A percentile compares a stretch with the other conserved stretches of the same genome.
These are phyloP conservation scores for Himalopsyche tibetana DNA, from an alignment of 2,888 invertebrate species.

Conservation along the genomic window DNA sequence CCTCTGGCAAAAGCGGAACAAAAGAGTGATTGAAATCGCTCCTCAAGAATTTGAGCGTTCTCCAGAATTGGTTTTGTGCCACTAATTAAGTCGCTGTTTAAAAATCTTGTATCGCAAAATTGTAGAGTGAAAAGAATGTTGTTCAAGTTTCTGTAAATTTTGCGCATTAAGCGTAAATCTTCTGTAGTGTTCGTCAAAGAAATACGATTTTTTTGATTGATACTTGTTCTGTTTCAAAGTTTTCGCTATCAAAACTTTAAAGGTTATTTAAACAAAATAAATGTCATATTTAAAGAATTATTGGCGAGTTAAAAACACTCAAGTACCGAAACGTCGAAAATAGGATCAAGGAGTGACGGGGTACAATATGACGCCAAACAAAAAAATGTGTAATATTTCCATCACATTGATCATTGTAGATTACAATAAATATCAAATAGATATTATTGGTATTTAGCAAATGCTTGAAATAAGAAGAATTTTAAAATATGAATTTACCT, in stretches of 20 bases:
- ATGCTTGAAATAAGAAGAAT: too few relatives aligned
- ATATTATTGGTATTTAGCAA: too few relatives aligned
- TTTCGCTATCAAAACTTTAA: background rate
- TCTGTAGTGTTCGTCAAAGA: background rate
- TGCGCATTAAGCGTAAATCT: background rate
- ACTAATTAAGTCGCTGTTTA: background rate
- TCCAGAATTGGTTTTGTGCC: background rate
- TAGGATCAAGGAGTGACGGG: too few relatives aligned
- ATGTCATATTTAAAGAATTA: too few relatives aligned
- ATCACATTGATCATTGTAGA: too few relatives aligned
- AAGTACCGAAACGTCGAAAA: too few relatives aligned
- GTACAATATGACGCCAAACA: too few relatives aligned
- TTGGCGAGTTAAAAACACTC: too few relatives aligned
- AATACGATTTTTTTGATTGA: background rate
- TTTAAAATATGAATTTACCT: too few relatives aligned
- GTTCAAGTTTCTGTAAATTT: background rate
- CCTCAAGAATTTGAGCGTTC: background rate
- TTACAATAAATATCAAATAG: too few relatives aligned
- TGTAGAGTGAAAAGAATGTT: background rate
- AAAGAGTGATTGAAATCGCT: constrained; percentile 6
- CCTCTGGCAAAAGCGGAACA: background rate
- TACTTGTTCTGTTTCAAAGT: background rate
- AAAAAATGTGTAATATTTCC: too few relatives aligned
- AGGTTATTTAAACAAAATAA: too few relatives aligned
- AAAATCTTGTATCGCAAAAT: constrained; percentile 8